Base-by-base conservation (phyloP, 2,113 vertebrate genomes). In the Menidia beryllina region DNA sequence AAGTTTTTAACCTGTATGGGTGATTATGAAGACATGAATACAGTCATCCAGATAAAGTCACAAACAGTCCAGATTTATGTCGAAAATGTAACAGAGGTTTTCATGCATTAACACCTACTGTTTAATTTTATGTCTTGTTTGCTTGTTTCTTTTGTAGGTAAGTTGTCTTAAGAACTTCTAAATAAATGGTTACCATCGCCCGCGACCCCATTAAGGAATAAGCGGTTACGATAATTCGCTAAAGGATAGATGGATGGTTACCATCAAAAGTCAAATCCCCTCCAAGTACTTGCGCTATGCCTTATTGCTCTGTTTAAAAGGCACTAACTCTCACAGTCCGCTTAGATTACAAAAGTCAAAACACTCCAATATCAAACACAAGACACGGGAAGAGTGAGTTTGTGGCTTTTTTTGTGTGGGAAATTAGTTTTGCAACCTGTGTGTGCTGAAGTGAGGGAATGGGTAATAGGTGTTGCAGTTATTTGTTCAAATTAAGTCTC, bases 341-440 rank as follows among this genome's bases (percentile, higher is more conserved):
- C 59, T 45, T 17, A 61, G 23, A 39, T 38, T 48, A 7, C 34
- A 0, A 8, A 47, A 47, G 65, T 77, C 64, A 48, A 72, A 59
- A 65, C 50, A 8, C 65, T 52, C n/a, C 47, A 48, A 19, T 43
- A 67, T 64, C 43, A 6, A 11, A 14, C 55, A 15, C 47, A 58
- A 7, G 19, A n/a, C n/a, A 19, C n/a, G 41, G 70, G 58, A 67
- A 51, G 41, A 79, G 47, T 61, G 53, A 62, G 47, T 61, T 50
- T 58, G 47, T 13, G 12, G 65, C 49, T 36, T 63, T 36, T 63
- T 69, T 65, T 58, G 50, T 19, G 48, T 51, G 45, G 53, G n/a
- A 58, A 80, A 72, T 79, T 49, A 69, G 69, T 53, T 62, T 39
- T 62, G 41, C 59, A 15, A 62, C 34, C 15, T 24, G 55, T 20